phyloP scores from a whole-genome alignment of 2,888 invertebrate genomes.

The Chalcis sispes region DNA sequence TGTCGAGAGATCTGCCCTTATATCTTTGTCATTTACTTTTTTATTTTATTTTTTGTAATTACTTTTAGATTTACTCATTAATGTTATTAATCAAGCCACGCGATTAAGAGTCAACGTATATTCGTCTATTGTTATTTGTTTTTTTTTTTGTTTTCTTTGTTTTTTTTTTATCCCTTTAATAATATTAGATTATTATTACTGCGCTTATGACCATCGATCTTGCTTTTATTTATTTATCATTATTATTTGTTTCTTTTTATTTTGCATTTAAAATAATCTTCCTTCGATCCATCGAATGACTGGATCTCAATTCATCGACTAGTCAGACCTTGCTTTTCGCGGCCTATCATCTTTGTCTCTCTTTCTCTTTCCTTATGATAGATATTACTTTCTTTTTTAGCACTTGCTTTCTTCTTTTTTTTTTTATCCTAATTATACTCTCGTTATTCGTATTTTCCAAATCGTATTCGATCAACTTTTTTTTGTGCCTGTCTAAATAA shows the following conservation, averaged over 20 bases:
- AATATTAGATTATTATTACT: slow-evolving; percentile 49
- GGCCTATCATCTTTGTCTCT: slow-evolving; percentile 24
- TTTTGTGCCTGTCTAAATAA: slow-evolving; percentile 11
- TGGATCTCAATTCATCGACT: slow-evolving; percentile 56
- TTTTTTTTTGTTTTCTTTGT: slow-evolving; percentile 14
- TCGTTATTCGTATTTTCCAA: neutral
- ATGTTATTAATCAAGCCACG: slow-evolving; percentile 48
- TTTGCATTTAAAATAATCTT: slow-evolving; percentile 26
- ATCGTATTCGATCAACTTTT: neutral
- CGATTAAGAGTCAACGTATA: slow-evolving; percentile 43
- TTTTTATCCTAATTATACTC: neutral
- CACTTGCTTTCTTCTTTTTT: neutral
- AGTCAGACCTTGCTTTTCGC: slow-evolving; percentile 48
- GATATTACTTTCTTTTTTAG: slow-evolving; percentile 9
- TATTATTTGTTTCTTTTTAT: slow-evolving; percentile 3
- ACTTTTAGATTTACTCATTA: slow-evolving; percentile 22
- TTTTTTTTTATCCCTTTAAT: too few species aligned
- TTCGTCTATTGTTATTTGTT: slow-evolving; percentile 44
- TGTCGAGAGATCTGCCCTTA: slow-evolving; percentile 55
- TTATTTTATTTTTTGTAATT: slow-evolving; percentile 13
- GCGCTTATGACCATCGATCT: slow-evolving; percentile 49
- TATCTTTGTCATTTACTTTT: slow-evolving; percentile 45
- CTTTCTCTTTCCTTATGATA: slow-evolving; percentile 8
- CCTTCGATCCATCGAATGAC: slow-evolving; percentile 49
- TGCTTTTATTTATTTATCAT: too few species aligned